Base-by-base conservation (phyloP, 1,140 invertebrate genomes). In the Yoshiicerus persimilis region DNA sequence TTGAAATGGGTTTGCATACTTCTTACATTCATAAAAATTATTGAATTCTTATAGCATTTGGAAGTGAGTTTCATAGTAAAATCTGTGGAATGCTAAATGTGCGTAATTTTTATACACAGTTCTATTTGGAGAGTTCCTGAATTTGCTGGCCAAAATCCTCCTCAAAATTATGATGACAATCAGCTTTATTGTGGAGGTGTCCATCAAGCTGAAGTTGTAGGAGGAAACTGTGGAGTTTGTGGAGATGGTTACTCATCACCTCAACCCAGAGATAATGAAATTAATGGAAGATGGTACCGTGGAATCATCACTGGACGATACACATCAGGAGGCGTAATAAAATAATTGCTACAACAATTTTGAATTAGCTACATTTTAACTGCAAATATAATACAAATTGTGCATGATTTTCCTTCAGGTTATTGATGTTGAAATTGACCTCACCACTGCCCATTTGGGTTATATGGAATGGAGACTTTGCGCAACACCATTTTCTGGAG, bases 391-490 rank as follows among this genome's bases (percentile, higher is more conserved):
- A n/a, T n/a, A n/a, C n/a, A n/a, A n/a, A n/a, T 47, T 87, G 11
- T 47, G 2, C 41, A 2, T 47, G 41, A 47, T 32, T 16, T 6
- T 6, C 23, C 2, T 27, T 10, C 23, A 86, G 85, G 64, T 38
- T 6, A 92, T 93, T 36, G 90, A 90, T 11, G 88, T 92, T 20
- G 89, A 88, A 20, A 91, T 93, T 13, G 91, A 93, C 30, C 88
- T 94, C 2, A 94, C 93, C 0, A 92, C 92, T 13, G 93, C 93
- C 85, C 93, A 94, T 87, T 90, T 90, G 47, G 93, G 94, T 0
- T 92, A 92, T 84, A 93, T 94, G 88, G 91, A 92, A 66, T 92
- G 93, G 66, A 89, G 92, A 83, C 70, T 93, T 1, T 93, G 93
- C 88, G 91, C 91, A 25, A 89, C 92, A 39, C 87, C 89, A 20